Evolutionary conservation across 2,113 vertebrate species (phyloP), one percentile per base, ranked within the genome.

Genomic region (Daubentonia madagascariensis): DNA sequence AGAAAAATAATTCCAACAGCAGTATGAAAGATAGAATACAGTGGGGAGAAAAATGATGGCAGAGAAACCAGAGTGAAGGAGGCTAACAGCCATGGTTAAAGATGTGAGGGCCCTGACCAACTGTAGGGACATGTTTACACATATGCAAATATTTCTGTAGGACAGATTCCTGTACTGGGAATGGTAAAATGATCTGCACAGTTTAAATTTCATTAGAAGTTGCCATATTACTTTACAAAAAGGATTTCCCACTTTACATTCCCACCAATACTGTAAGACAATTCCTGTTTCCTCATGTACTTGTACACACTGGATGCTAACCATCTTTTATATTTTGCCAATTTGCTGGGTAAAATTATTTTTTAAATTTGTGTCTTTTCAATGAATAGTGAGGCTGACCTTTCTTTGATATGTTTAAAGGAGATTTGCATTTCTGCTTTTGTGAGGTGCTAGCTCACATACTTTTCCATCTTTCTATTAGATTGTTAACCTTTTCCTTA

Each of bases 351-450:
- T 85, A 76, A 81, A 92, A 89, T 50, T 85, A 79, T 28, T 89
- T n/a, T 61, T 96, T 94, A 92, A 89, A 61, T 85, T 48, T 65
- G 28, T 25, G 14, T 93, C 59, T 76, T 16, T 76, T 81, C 45
- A 86, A 50, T 35, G 78, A 57, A 48, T 3, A 76, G 14, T 45
- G 50, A 70, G 67, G 57, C 50, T 86, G 50, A 81, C 30, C 13
- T 20, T 54, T 40, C 30, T 59, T 18, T 80, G 37, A 8, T 14
- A 28, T 12, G 35, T 54, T 79, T 80, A 40, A 83, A 65, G 61
- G 61, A n/a, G 32, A 22, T 57, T n/a, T 81, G 76, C 37, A n/a
- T 35, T 23, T 79, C 45, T 48, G 13, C 89, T 45, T 72, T 61
- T 70, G 14, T 54, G 40, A 54, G 20, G 67, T 76, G 43, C 32